Conservation (phyloP, 2,113 vertebrate species). For the Ancistrus triradiatus region DNA sequence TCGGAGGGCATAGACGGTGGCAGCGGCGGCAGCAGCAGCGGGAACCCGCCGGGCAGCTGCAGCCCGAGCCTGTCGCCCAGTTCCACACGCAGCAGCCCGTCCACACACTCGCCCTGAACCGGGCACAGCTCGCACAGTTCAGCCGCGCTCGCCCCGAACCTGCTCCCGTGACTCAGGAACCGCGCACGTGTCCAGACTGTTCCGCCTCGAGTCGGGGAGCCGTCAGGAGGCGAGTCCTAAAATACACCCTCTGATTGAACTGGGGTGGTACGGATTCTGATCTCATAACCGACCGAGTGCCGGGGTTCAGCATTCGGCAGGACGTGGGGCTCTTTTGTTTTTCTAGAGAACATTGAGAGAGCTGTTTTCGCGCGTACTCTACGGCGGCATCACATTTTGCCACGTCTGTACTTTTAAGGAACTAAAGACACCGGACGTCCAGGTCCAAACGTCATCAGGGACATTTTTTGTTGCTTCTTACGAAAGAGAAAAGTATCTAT, state of each 20-base stretch:
- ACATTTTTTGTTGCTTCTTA: conserved; percentile 50
- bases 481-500: conserved; percentile 51
- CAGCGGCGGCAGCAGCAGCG: conserved; percentile 58
- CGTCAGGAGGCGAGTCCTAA: no score
- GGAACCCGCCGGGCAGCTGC: conserved; percentile 52
- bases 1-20: conserved; percentile 65
- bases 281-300: background rate
- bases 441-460: conserved; percentile 42
- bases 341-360: no score
- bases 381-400: background rate
- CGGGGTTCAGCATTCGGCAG: no score
- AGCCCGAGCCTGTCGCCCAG: conserved; percentile 77
- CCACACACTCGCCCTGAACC: conserved; percentile 60
- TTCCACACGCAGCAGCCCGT: conserved; percentile 74
- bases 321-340: no score
- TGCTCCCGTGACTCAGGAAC: background rate
- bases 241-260: no score
- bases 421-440: conserved; percentile 31
- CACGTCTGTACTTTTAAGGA: background rate
- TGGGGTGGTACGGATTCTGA: background rate
- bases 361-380: background rate
- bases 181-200: background rate
- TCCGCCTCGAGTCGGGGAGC: background rate
- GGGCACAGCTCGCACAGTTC: background rate
- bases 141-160: background rate